Evolutionary conservation across 2,888 invertebrate genomes (phyloP), one percentile per base, ranked within the genome.

Genomic region (Hypolimnas misippus): DNA sequence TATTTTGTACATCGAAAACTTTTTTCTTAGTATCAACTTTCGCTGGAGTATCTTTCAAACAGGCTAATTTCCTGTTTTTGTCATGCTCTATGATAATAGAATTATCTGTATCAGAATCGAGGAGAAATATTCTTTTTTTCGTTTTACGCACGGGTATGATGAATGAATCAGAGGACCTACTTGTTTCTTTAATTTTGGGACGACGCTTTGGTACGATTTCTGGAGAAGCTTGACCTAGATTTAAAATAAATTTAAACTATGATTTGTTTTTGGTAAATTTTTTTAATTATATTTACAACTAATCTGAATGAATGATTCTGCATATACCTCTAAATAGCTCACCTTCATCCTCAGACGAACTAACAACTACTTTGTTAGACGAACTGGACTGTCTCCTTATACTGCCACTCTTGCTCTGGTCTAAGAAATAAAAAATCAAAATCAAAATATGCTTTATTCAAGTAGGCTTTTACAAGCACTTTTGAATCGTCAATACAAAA

Each of bases 71-170:
- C 2, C 73, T 83, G 52, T 84, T 78, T 29, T 76, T 84, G 12
- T 83, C 72, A 25, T 84, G 84, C 72, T 89, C 89, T 50, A 85
- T 75, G 0, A 89, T 68, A 25, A 91, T 84, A 6, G 91, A 91
- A 65, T 89, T 88, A 57, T 91, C 91, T 0, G 86, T 84, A 66
- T 92, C 91, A 0, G 91, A 91, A 40, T 90, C 91, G 2, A 85
- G 17, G 2, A 85, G 19, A 2, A 87, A 75, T 72, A 89, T 82
- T 5, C 89, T 81, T 71, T 88, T 90, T 53, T 83, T 90, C 1
- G 80, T 83, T 70, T 78, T 84, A 19, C 77, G 78, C 25, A 76
- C 71, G 14, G 49, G 29, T 14, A 14, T 2, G 25, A 78, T 75
- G 6, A 85, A 78, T 5, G 82, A 78, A 16, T 78, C 76, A 1